Percentiles rank a stretch among this genome's conserved stretches.
phyloP scores from a whole-genome alignment of 2,888 invertebrate genomes.

The Apodemia mormo region DNA sequence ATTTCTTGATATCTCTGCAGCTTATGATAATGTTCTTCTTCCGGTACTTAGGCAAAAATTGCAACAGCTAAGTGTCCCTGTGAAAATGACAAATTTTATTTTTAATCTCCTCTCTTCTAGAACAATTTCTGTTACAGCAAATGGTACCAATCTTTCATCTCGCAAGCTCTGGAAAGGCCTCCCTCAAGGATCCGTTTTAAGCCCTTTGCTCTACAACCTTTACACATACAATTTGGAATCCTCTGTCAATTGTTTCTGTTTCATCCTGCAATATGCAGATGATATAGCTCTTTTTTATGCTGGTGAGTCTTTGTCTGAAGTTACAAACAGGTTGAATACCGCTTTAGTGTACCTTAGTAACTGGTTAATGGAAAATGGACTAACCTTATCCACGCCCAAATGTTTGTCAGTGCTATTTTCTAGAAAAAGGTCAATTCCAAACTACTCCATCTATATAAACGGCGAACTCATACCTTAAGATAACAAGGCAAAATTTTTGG shows the following conservation, averaged over 20 bases:
- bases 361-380: background rate
- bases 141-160: too few species aligned
- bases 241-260: too few species aligned
- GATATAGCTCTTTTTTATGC: too few species aligned
- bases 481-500: background rate
- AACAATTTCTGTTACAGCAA: too few species aligned
- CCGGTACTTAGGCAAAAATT: background rate
- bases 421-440: background rate
- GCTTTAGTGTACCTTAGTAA: background rate
- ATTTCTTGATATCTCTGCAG: background rate
- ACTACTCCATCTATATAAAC: background rate
- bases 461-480: background rate
- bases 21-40: background rate
- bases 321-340: background rate
- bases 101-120: too few species aligned
- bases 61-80: background rate
- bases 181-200: too few species aligned
- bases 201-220: too few species aligned
- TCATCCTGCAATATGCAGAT: slow-evolving; percentile 3
- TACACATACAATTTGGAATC: too few species aligned
- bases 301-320: background rate
- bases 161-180: too few species aligned
- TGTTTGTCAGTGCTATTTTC: background rate
- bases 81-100: too few species aligned
- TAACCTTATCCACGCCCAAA: background rate